phyloP scores from a whole-genome alignment of 1,140 invertebrate species.

The Rhagoletis zephyria region DNA sequence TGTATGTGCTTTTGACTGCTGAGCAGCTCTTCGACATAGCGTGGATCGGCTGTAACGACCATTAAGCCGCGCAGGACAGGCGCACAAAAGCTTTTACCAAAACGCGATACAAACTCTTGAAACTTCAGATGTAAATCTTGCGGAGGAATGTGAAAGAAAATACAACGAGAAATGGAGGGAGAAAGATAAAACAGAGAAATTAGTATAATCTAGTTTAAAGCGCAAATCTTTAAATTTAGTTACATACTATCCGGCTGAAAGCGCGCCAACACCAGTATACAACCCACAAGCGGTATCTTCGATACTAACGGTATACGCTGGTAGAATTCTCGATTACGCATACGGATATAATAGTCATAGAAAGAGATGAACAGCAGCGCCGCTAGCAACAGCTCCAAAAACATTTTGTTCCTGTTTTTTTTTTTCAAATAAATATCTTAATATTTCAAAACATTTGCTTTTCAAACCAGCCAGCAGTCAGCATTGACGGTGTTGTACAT shows the following conservation, averaged over 20 bases:
- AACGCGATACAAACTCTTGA: constrained; percentile 55
- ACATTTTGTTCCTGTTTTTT: not conserved
- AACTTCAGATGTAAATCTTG: constrained; percentile 48
- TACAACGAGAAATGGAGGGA: not conserved
- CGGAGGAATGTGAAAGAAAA: not conserved
- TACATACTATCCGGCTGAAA: constrained; percentile 68
- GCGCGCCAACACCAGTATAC: constrained; percentile 63
- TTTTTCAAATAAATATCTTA: not conserved
- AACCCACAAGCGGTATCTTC: constrained; percentile 61
- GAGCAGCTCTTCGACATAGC: constrained; percentile 63
- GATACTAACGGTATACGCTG: constrained; percentile 63
- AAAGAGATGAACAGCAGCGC: not conserved
- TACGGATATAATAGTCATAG: not conserved
- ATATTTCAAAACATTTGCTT: not conserved
- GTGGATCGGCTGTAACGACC: constrained; percentile 72
- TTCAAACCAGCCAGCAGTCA: not conserved
- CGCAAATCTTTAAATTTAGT: not conserved
- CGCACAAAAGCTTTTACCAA: constrained; percentile 77
- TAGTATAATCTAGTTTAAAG: not conserved
- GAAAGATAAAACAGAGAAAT: not conserved
- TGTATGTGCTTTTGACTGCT: constrained; percentile 64
- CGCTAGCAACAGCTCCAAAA: constrained; percentile 30
- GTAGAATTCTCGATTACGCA: not conserved
- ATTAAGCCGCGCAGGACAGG: constrained; percentile 72
- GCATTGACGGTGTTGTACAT: not conserved